Percentiles rank a stretch among this genome's conserved stretches.
Evolutionary conservation across 1,140 invertebrate genomes (phyloP).

Genomic region (Micrasema longulum): DNA sequence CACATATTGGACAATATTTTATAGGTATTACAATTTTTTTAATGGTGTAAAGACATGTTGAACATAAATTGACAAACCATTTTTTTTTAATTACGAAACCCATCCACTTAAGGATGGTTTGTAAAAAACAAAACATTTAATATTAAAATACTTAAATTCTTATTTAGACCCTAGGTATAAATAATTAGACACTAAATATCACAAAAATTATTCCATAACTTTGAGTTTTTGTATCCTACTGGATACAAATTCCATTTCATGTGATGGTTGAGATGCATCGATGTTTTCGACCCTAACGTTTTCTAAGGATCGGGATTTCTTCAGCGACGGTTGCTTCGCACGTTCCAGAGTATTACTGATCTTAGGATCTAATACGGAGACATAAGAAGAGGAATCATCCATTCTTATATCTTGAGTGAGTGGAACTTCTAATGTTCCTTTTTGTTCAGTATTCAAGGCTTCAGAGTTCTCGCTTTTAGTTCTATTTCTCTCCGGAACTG

Average conservation of each 20-base stretch:
- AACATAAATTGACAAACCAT: constrained; percentile 1
- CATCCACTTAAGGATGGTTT: no score
- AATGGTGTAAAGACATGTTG: constrained; percentile 13
- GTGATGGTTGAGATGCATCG: constrained; percentile 53
- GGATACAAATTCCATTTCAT: constrained; percentile 56
- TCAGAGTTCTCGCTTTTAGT: constrained; percentile 73
- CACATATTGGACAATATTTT: no score
- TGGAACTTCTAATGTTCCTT: constrained; percentile 11
- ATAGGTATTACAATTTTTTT: background rate
- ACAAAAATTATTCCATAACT: constrained; percentile 51
- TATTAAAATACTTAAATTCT: no score
- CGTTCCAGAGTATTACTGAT: constrained; percentile 35
- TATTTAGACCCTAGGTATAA: background rate
- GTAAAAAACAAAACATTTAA: background rate
- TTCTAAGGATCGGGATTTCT: constrained; percentile 52
- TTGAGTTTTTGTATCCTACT: constrained; percentile 55
- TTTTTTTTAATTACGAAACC: background rate
- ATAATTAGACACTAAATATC: constrained; percentile 9
- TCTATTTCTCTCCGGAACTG: constrained; percentile 66
- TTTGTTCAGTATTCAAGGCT: constrained; percentile 46
- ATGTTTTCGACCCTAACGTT: constrained; percentile 52
- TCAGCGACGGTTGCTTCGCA: constrained; percentile 33
- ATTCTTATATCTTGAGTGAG: constrained; percentile 48
- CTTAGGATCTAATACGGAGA: constrained; percentile 50
- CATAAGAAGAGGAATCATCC: constrained; percentile 50